Conservation (phyloP, 2,888 invertebrate species). For the Criorhina ranunculi region DNA sequence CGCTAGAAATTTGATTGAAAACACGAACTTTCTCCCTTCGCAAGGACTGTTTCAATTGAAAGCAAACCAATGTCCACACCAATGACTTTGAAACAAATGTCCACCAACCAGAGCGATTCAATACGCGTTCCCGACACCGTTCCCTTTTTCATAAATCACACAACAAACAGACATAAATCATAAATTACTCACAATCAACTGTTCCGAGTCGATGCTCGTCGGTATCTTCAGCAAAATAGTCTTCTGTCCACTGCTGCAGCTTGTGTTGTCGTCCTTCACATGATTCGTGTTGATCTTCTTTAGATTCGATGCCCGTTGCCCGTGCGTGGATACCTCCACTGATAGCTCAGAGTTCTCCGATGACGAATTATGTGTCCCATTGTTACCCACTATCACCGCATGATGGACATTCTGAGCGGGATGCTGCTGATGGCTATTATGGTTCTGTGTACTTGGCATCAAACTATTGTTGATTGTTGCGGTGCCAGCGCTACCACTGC, state of each 20-base stretch:
- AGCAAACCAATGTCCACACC: too few relatives aligned
- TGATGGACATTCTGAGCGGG: constrained; percentile 62
- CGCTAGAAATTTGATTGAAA: too few relatives aligned
- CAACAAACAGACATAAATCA: neutral
- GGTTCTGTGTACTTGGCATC: constrained; percentile 49
- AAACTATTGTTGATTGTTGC: constrained; percentile 60
- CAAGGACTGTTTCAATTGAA: too few relatives aligned
- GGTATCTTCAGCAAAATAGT: constrained; percentile 84
- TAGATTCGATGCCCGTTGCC: constrained; percentile 79
- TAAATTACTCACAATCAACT: constrained; percentile 82
- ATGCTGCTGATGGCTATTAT: constrained; percentile 63
- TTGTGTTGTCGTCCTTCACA: constrained; percentile 78
- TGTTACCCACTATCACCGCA: constrained; percentile 73
- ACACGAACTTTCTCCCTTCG: too few relatives aligned
- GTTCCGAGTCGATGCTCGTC: constrained; percentile 83
- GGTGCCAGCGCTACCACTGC: constrained; percentile 31
- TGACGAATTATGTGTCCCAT: constrained; percentile 81
- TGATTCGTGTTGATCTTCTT: constrained; percentile 80
- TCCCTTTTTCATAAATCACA: neutral
- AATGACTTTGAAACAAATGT: too few relatives aligned
- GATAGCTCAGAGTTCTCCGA: constrained; percentile 84
- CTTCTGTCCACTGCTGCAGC: constrained; percentile 80
- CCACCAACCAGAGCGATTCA: too few relatives aligned
- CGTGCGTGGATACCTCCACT: constrained; percentile 78
- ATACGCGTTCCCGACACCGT: too few relatives aligned